Base-by-base conservation (phyloP, 2,797 vertebrate species). In the Pseudotriccus pelzelni region DNA sequence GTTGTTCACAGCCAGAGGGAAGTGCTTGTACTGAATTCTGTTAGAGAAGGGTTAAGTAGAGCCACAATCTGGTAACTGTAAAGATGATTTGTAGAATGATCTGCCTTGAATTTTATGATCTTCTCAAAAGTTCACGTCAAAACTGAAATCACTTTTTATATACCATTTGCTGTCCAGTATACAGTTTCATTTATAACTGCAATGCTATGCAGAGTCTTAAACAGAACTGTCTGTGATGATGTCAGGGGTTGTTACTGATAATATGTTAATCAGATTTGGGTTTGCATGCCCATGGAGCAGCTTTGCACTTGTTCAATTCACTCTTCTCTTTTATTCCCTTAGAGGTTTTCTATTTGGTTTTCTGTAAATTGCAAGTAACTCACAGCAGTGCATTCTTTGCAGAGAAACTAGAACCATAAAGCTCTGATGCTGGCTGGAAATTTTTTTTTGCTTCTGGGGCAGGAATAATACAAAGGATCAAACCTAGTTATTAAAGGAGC, bases 41-140 rank as follows among this genome's bases (percentile, higher is more conserved):
- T 88, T 90, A 62, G 17, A 83, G 56, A 83, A 85, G 27, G 73
- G 66, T 91, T 93, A 93, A 88, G 59, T 62, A 76, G 69, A 91
- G 55, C 50, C 21, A 55, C 63, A 82, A 1, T 82, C 63, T 86
- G 74, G 59, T 88, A 76, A 63, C 78, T 70, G 72, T 88, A 94
- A 91, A 93, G 47, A 67, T 81, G 47, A 78, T 93, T 95, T 95
- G 80, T 94, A 63, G 66, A 78, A 70, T 43, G 50, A 88, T 88
- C 55, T 79, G 50, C 62, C 59, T 88, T 84, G 62, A 84, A 59
- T 74, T 79, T 95, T 84, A 41, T 82, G 36, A 60, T 82, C 59
- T 79, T 84, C 56, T 91, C 74, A 49, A 63, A 91, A 90, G 67
- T 86, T 94, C 46, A n/a, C 0, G 3, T 87, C 75, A 69, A 88